Evolutionary conservation across 2,888 invertebrate genomes (phyloP), one percentile per base, ranked within the genome.

Genomic region (Eumerus sabulonum): DNA sequence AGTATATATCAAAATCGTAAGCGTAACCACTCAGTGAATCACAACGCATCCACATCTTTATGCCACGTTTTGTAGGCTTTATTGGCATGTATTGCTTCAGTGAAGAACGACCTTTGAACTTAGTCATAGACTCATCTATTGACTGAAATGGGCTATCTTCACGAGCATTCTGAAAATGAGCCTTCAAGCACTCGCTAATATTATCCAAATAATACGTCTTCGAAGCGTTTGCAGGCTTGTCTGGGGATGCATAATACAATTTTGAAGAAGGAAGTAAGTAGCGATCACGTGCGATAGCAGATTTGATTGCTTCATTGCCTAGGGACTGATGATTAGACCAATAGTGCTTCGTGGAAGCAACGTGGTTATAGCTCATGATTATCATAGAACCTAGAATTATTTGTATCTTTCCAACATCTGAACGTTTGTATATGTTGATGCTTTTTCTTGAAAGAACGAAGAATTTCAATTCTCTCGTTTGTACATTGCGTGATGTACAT

Each of bases 61-160:
- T 45, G 57, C 18, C 18, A 42, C 56, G 35, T 42, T 18, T 42
- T 40, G 42, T 42, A 4, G 13, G 27, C 42, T 56, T 56, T 42
- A 40, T 42, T 18, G 18, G n/a, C 36, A 16, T 51, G 14, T 36
- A 36, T 36, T 51, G 51, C 51, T 51, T 51, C 27, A 50, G 27
- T 27, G 36, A n/a, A n/a, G 56, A 56, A 9, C 56, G 13, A 18
- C 18, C 18, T 4, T 56, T 18, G 27, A 42, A 56, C 40, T 56
- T 56, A n/a, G 42, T 27, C 18, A 54, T 44, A 16, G 45, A 27
- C 44, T 44, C 57, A 45, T 47, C 57, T 5, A 44, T 45, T 45
- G 17, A 47, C 36, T 40, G 54, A 1, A n/a, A 18, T 13, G 40
- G 17, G n/a, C 40, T n/a, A 17, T 54, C 38, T 11, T 17, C n/a